These are phyloP conservation scores for Raphicerus campestris DNA, from an alignment of 2,113 vertebrate genomes.

Conservation along the genomic window DNA sequence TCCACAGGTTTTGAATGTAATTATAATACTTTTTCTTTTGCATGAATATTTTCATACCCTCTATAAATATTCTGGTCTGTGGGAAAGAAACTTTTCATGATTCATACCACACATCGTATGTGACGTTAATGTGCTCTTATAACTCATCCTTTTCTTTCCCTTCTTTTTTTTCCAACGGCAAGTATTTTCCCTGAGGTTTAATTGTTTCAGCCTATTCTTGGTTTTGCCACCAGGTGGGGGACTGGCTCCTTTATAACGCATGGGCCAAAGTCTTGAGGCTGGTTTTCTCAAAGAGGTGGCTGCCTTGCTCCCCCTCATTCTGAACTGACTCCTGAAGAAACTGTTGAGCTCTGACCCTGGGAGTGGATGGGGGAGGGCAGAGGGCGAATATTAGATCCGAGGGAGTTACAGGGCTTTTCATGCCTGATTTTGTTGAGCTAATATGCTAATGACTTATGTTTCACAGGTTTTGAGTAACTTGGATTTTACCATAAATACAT, in stretches of 20 bases:
- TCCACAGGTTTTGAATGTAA: constrained; percentile 2
- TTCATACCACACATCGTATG: neutral
- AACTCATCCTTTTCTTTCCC: neutral
- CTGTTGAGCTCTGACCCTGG: neutral
- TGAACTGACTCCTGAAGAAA: neutral
- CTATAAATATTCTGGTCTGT: neutral
- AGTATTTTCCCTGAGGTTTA: neutral
- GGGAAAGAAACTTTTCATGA: neutral
- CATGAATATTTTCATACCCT: neutral
- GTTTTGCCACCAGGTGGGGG: constrained; percentile 25
- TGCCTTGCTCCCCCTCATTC: neutral
- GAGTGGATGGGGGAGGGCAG: neutral
- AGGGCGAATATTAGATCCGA: neutral
- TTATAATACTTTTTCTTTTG: neutral
- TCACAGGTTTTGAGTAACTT: neutral
- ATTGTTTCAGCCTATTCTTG: neutral
- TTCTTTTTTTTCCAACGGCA: neutral
- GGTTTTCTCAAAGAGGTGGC: neutral
- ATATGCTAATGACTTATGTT: neutral
- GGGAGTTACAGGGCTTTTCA: neutral
- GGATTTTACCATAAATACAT: constrained; percentile 29
- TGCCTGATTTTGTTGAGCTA: neutral
- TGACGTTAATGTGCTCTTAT: neutral
- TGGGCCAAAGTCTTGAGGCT: neutral
- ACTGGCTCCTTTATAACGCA: constrained; percentile 16